Conservation (phyloP, 2,888 invertebrate genomes). For the Lithophane ornitopus region DNA sequence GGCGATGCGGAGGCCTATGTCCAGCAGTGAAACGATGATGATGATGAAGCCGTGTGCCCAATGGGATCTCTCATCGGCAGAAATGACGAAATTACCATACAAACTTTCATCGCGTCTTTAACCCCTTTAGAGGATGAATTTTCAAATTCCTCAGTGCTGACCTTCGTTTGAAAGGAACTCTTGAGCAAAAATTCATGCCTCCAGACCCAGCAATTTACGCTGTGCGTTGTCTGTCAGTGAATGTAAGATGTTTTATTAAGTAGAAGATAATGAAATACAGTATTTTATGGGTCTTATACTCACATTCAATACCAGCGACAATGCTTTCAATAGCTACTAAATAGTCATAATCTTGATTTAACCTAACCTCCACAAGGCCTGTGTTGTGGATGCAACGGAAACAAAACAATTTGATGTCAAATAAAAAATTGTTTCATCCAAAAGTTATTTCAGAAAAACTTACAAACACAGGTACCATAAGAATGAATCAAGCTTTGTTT, state of each 20-base stretch:
- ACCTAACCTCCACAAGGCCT: background rate
- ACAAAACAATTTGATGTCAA: conserved; percentile 17
- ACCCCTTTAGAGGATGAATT: too few relatives aligned
- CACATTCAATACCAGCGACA: background rate
- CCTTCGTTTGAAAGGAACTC: too few relatives aligned
- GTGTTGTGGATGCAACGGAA: too few relatives aligned
- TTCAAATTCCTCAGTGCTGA: too few relatives aligned
- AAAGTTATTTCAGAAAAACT: conserved; percentile 33
- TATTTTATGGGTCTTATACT: background rate
- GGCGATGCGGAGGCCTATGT: too few relatives aligned
- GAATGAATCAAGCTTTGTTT: conserved; percentile 49
- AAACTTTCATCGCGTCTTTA: background rate
- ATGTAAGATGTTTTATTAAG: background rate
- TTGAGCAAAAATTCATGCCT: too few relatives aligned
- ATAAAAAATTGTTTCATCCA: conserved; percentile 13
- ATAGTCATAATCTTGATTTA: conserved; percentile 9
- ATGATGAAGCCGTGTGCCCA: background rate
- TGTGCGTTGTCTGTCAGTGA: background rate
- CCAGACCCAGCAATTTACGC: too few relatives aligned
- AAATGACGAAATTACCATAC: background rate
- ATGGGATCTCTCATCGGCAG: background rate
- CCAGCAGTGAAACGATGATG: too few relatives aligned
- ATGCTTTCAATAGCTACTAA: background rate
- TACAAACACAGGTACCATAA: conserved; percentile 37
- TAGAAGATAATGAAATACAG: background rate